Evolutionary conservation across 2,888 invertebrate species (phyloP), one percentile per base, ranked within the genome.

Genomic region (Erebia ligea): DNA sequence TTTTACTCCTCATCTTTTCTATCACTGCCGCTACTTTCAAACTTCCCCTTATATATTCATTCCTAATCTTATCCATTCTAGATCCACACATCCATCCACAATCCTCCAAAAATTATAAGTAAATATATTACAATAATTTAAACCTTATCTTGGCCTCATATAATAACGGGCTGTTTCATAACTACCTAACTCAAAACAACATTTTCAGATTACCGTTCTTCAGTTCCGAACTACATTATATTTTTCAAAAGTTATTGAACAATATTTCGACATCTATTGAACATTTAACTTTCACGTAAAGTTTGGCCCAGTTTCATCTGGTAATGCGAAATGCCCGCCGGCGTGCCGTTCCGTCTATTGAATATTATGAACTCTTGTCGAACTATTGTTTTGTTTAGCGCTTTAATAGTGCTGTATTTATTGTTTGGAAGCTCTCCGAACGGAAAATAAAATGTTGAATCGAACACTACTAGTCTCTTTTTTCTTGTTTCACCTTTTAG

Each of bases 351-450:
- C 58, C 68, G 63, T 75, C 78, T 76, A 76, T 76, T 76, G 73
- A 76, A 73, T 75, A 68, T 65, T 75, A 68, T 65, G 66, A 67
- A 74, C 72, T 69, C 72, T 74, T 75, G 74, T 76, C 59, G 63
- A 67, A 73, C 72, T 68, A 71, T 74, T 75, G 74, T 76, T 77
- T 79, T 80, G 79, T 80, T 78, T 76, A 21, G 57, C 70, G 71
- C 68, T 66, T 70, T 68, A 72, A 69, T 69, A 70, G 67, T 76
- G 75, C 42, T 62, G 34, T 19, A 15, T 3, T 52, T 42, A 45
- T 19, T 54, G 17, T 54, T 67, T 72, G 50, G 63, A 71, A 73
- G 71, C 67, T 65, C 17, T 48, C 19, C 48, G 11, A 17, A 57
- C 21, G 15, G 21, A 57, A 57, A 57, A 57, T 25, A 57, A 25